Conservation (phyloP, 1,140 invertebrate genomes). For the Drosophila repleta region DNA sequence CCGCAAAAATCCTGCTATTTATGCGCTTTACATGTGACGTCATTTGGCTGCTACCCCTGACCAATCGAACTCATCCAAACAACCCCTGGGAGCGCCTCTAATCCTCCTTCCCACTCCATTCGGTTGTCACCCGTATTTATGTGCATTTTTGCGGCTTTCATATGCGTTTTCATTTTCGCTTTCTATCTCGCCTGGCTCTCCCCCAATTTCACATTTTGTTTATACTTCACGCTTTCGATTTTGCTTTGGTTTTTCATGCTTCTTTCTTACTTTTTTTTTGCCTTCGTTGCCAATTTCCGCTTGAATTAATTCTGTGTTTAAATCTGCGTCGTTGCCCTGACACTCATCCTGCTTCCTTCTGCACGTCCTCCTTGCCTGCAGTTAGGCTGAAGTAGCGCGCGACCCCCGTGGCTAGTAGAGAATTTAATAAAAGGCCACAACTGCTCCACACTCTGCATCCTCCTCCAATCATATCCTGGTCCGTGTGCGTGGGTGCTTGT, state of each 20-base stretch:
- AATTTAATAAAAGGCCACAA: conserved; percentile 69
- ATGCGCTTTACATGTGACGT: conserved; percentile 74
- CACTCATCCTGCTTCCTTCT: conserved; percentile 15
- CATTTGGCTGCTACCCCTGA: conserved; percentile 45
- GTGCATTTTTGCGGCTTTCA: conserved; percentile 75
- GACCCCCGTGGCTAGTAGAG: conserved; percentile 66
- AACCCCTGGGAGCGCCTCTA: not conserved
- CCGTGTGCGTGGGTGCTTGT: conserved; percentile 35
- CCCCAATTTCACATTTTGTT: conserved; percentile 51
- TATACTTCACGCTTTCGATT: conserved; percentile 80
- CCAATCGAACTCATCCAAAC: conserved; percentile 8
- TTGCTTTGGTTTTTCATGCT: conserved; percentile 59
- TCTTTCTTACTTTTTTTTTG: conserved; percentile 19
- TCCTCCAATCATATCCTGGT: not conserved
- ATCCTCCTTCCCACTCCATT: not conserved
- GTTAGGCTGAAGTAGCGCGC: conserved; percentile 57
- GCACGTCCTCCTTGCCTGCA: conserved; percentile 42
- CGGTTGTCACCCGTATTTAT: conserved; percentile 61
- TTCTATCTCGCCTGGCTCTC: conserved; percentile 35
- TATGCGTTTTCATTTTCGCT: conserved; percentile 68
- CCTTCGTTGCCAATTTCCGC: conserved; percentile 72
- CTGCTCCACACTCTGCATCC: conserved; percentile 3
- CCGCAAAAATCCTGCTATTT: conserved; percentile 74
- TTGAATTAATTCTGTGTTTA: conserved; percentile 81
- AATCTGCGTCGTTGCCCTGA: conserved; percentile 60